These are phyloP conservation scores for Platichthys flesus DNA, from an alignment of 2,113 vertebrate genomes.

Conservation along the genomic window DNA sequence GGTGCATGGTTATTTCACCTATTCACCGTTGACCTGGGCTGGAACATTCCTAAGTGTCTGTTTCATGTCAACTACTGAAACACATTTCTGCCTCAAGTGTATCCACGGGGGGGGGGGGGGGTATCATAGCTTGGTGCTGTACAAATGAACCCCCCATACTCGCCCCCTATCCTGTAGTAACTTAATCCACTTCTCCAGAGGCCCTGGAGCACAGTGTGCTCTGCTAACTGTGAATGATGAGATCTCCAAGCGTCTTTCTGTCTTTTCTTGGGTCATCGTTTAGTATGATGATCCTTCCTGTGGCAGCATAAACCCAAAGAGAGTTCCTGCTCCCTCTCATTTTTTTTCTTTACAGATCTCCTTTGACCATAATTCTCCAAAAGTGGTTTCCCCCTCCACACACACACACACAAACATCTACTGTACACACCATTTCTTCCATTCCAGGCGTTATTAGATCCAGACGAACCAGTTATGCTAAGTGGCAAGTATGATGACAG, in stretches of 20 bases:
- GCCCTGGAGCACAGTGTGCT: conserved; percentile 24
- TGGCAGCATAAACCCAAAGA: conserved; percentile 42
- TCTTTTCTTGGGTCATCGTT: conserved; percentile 48
- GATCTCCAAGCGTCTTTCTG: conserved; percentile 45
- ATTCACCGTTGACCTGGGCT: conserved; percentile 15
- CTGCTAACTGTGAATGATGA: conserved; percentile 61
- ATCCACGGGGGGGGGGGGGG: conserved; percentile 15
- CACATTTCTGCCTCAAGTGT: conserved; percentile 18
- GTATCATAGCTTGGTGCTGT: conserved; percentile 31
- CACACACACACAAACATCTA: background rate
- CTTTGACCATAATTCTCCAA: conserved; percentile 49
- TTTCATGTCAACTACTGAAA: conserved; percentile 36
- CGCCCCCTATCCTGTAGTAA: conserved; percentile 35
- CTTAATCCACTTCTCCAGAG: conserved; percentile 58
- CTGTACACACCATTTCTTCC: conserved; percentile 8
- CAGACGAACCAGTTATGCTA: conserved; percentile 57
- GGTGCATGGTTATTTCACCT: conserved; percentile 17
- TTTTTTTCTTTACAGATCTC: conserved; percentile 26
- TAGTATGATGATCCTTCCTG: conserved; percentile 45
- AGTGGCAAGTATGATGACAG: conserved; percentile 53
- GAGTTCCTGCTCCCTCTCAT: conserved; percentile 15
- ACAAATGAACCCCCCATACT: conserved; percentile 35
- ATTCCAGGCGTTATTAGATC: conserved; percentile 55
- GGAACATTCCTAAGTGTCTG: conserved; percentile 34
- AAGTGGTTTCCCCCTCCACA: background rate